Conservation (phyloP, 1,140 invertebrate species). For the Drosophila baimaii region DNA sequence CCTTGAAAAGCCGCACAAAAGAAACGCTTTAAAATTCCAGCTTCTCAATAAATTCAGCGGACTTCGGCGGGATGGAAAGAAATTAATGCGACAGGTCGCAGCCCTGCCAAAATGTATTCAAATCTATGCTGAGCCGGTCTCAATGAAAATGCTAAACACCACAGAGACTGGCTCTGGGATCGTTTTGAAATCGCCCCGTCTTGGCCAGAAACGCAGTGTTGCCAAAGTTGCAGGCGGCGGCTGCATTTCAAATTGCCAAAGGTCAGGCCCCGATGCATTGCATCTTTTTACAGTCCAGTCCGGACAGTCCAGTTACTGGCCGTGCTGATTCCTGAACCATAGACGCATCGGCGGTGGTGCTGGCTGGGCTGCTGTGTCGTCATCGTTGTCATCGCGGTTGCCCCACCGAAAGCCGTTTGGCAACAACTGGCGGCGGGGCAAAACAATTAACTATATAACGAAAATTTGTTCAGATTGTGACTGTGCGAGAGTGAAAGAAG, state of each 20-base stretch:
- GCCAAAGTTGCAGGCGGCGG: slow-evolving; percentile 38
- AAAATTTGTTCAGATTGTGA: slow-evolving; percentile 78
- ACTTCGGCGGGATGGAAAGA: slow-evolving; percentile 58
- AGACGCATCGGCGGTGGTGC: slow-evolving; percentile 4
- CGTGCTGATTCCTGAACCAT: slow-evolving; percentile 4
- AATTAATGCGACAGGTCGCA: slow-evolving; percentile 38
- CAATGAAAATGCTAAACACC: slow-evolving; percentile 70
- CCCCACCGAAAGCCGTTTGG: slow-evolving; percentile 74
- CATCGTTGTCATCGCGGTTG: slow-evolving; percentile 58
- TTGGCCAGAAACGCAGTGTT: slow-evolving; percentile 23
- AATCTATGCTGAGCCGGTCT: slow-evolving; percentile 68
- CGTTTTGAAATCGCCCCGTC: slow-evolving; percentile 60
- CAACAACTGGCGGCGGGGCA: slow-evolving; percentile 55
- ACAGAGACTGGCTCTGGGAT: slow-evolving; percentile 12
- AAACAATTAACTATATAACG: slow-evolving; percentile 78
- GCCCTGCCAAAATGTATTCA: slow-evolving; percentile 60
- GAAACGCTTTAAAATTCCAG: slow-evolving; percentile 67
- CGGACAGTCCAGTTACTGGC: slow-evolving; percentile 35
- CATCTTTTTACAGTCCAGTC: slow-evolving; percentile 41
- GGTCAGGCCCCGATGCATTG: slow-evolving; percentile 52
- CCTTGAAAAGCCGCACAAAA: slow-evolving; percentile 71
- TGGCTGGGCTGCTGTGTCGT: slow-evolving; percentile 44
- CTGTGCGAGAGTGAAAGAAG: slow-evolving; percentile 70
- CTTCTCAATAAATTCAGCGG: slow-evolving; percentile 69
- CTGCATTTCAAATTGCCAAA: slow-evolving; percentile 77